These are phyloP conservation scores for Taenaris catops DNA, from an alignment of 2,888 invertebrate species.

Conservation along the genomic window DNA sequence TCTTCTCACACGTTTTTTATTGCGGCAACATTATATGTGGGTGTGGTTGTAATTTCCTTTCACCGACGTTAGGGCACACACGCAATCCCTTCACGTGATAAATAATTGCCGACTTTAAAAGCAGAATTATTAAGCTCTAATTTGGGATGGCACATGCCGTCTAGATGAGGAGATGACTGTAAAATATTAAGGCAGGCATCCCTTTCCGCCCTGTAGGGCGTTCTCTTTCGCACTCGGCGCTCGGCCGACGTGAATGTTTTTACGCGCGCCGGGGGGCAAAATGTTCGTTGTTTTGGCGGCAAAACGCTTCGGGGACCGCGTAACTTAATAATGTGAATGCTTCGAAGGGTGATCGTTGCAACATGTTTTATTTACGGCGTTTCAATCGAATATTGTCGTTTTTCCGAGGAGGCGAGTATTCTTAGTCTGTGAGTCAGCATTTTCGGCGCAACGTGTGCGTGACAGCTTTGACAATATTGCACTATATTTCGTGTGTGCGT, in stretches of 20 bases:
- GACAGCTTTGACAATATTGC: slow-evolving; percentile 42
- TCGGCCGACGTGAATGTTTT: slow-evolving; percentile 67
- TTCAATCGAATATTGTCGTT: slow-evolving; percentile 68
- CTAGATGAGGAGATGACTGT: slow-evolving; percentile 71
- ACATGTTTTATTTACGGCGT: slow-evolving; percentile 78
- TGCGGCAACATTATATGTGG: slow-evolving; percentile 79
- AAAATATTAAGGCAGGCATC: slow-evolving; percentile 74
- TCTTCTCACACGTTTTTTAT: slow-evolving; percentile 79
- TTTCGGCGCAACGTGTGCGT: slow-evolving; percentile 47
- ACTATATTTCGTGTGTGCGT: too few species aligned
- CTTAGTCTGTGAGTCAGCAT: slow-evolving; percentile 43
- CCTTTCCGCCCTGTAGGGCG: slow-evolving; percentile 55
- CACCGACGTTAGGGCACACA: slow-evolving; percentile 80
- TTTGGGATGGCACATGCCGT: slow-evolving; percentile 28
- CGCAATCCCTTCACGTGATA: slow-evolving; percentile 48
- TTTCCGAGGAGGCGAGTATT: slow-evolving; percentile 39
- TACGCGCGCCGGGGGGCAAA: slow-evolving; percentile 78
- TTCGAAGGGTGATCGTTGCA: slow-evolving; percentile 61
- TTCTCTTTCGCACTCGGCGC: slow-evolving; percentile 51
- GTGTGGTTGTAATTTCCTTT: slow-evolving; percentile 81
- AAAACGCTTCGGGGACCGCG: slow-evolving; percentile 76
- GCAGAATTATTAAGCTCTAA: slow-evolving; percentile 17
- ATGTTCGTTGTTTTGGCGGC: slow-evolving; percentile 79
- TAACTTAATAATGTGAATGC: slow-evolving; percentile 76
- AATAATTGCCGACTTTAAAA: slow-evolving; percentile 34